These are phyloP conservation scores for Aviceda subcristata DNA, from an alignment of 2,113 vertebrate genomes.

Conservation along the genomic window DNA sequence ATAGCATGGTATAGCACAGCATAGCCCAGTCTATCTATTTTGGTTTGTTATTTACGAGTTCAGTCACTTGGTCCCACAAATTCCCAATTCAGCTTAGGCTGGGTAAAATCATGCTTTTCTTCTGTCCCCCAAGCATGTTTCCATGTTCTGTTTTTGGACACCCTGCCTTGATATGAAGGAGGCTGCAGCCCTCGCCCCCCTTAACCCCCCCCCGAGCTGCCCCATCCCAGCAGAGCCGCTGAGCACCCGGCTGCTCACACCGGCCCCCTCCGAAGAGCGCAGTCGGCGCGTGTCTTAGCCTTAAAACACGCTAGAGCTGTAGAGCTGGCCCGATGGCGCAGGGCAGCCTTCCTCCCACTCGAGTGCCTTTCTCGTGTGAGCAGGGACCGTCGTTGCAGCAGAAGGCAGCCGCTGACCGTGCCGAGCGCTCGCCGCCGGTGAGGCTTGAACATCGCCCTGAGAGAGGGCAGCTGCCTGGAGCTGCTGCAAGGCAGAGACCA, in stretches of 20 bases:
- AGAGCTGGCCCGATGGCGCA: background rate
- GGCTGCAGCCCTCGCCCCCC: background rate
- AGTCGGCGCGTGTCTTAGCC: background rate
- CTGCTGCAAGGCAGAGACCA: background rate
- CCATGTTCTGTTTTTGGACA: background rate
- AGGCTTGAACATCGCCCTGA: rapidly evolving
- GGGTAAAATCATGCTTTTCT: background rate
- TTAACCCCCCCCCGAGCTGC: rapidly evolving
- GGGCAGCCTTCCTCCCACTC: background rate
- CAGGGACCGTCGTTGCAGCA: rapidly evolving
- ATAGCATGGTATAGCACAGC: background rate
- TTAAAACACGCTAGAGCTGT: background rate
- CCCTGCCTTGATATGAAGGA: background rate
- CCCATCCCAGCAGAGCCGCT: background rate
- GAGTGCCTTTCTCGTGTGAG: background rate
- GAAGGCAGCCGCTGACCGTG: background rate
- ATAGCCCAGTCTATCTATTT: background rate
- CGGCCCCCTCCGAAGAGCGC: background rate
- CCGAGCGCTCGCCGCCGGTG: rapidly evolving
- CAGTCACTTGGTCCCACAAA: background rate
- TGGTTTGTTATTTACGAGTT: background rate
- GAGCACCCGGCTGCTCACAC: background rate
- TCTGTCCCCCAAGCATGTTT: background rate
- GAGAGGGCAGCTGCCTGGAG: background rate
- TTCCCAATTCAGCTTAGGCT: background rate